Percentiles rank a stretch among this genome's conserved stretches.
Conservation (phyloP, 2,888 invertebrate species). For the Tortricodes alternella region DNA sequence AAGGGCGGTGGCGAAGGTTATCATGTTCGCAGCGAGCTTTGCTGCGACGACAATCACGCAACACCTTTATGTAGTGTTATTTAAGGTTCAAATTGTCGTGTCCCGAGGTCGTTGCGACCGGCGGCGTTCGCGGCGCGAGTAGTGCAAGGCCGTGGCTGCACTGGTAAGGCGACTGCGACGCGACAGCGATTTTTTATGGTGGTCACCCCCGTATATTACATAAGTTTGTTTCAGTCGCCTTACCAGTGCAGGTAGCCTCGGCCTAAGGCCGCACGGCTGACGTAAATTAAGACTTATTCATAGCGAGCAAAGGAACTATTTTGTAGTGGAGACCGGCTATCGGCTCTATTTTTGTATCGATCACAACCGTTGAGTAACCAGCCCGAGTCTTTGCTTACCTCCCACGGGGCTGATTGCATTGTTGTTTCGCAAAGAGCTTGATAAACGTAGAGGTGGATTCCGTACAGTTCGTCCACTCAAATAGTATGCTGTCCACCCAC, state of each 20-base stretch:
- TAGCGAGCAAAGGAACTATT: conserved; percentile 55
- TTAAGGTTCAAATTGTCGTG: not conserved
- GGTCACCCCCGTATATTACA: too few relatives aligned
- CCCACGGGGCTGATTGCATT: too few relatives aligned
- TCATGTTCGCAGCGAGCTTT: conserved; percentile 1
- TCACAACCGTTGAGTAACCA: conserved; percentile 40
- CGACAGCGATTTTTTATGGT: too few relatives aligned
- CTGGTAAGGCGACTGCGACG: too few relatives aligned
- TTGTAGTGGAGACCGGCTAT: conserved; percentile 52
- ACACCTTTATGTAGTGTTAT: not conserved
- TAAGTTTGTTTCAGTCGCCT: too few relatives aligned
- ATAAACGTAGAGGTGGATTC: too few relatives aligned
- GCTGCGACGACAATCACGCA: not conserved
- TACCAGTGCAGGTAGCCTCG: too few relatives aligned
- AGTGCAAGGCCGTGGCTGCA: too few relatives aligned
- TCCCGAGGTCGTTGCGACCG: not conserved
- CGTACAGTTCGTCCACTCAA: too few relatives aligned
- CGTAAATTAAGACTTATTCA: conserved; percentile 57
- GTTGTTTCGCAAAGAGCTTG: too few relatives aligned
- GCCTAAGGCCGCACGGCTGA: not conserved
- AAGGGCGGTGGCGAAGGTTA: conserved; percentile 17
- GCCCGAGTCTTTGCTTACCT: not conserved
- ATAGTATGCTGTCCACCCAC: too few relatives aligned
- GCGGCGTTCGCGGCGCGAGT: not conserved
- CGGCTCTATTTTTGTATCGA: conserved; percentile 73